Percentiles rank a stretch among this genome's conserved stretches.
Conservation (phyloP, 2,888 invertebrate species). For the Drosophila borborema region DNA sequence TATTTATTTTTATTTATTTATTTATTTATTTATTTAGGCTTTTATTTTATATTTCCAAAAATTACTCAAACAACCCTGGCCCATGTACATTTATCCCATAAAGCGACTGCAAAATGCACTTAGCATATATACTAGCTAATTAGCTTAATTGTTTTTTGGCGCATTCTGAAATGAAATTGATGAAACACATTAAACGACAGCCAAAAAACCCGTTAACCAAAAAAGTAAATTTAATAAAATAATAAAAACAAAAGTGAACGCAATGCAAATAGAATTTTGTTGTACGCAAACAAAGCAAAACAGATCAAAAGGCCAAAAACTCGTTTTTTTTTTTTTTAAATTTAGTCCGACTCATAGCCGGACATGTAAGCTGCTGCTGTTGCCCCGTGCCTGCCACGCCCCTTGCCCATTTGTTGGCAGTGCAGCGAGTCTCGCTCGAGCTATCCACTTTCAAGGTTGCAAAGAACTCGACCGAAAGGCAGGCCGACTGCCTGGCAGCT, state of each 20-base stretch:
- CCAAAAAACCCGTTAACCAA: conserved; percentile 7
- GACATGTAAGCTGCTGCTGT: conserved; percentile 53
- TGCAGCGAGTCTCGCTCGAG: conserved; percentile 48
- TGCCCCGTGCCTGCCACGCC: background rate
- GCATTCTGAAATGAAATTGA: conserved; percentile 41
- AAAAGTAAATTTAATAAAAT: conserved; percentile 2
- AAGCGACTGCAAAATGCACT: background rate
- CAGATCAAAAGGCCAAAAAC: conserved; percentile 53
- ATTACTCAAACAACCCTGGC: background rate
- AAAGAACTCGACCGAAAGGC: conserved; percentile 66
- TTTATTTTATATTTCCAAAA: background rate
- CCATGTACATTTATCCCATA: background rate
- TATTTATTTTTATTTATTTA: too few relatives aligned
- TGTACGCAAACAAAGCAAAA: conserved; percentile 29
- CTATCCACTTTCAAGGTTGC: conserved; percentile 78
- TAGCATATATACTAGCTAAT: conserved; percentile 23
- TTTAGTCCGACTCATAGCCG: conserved; percentile 52
- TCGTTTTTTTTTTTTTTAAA: conserved; percentile 46
- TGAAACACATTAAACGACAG: conserved; percentile 34
- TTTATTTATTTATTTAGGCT: too few relatives aligned
- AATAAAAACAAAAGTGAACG: conserved; percentile 45
- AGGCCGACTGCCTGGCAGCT: conserved; percentile 24
- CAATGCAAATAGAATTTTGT: conserved; percentile 53
- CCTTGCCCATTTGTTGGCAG: conserved; percentile 10
- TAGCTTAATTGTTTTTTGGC: conserved; percentile 23